These are phyloP conservation scores for Leucopternis melanops DNA, from an alignment of 2,113 vertebrate genomes.

Conservation along the genomic window DNA sequence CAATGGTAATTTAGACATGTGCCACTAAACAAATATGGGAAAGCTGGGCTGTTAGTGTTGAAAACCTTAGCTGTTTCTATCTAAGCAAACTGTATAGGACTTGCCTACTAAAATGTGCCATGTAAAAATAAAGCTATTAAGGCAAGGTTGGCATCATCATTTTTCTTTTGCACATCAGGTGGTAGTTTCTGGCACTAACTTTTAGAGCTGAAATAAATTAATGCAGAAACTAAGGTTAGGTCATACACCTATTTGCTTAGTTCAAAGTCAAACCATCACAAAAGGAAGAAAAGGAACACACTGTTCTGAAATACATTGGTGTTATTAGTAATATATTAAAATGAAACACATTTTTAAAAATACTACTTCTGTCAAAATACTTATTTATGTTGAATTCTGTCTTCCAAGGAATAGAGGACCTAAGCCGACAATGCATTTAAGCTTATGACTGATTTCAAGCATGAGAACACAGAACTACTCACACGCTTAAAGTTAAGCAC, in stretches of 20 bases:
- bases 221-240: background rate
- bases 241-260: background rate
- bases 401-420: background rate
- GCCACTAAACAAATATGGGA: background rate
- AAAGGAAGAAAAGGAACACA: background rate
- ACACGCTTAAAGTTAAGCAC: background rate
- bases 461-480: background rate
- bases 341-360: background rate
- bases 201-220: constrained; percentile 8
- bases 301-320: background rate
- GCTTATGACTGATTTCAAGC: background rate
- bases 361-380: background rate
- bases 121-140: background rate
- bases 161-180: background rate
- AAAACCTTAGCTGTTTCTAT: background rate
- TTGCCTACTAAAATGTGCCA: background rate
- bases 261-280: background rate
- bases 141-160: background rate
- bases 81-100: background rate
- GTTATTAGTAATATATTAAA: background rate
- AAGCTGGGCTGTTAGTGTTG: background rate
- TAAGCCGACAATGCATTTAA: background rate
- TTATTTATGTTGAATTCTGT: background rate
- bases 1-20: background rate
- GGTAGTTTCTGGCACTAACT: background rate